Percentiles rank a stretch among this genome's conserved stretches.
Evolutionary conservation across 1,140 invertebrate species (phyloP).

Genomic region (Ericerus pela): DNA sequence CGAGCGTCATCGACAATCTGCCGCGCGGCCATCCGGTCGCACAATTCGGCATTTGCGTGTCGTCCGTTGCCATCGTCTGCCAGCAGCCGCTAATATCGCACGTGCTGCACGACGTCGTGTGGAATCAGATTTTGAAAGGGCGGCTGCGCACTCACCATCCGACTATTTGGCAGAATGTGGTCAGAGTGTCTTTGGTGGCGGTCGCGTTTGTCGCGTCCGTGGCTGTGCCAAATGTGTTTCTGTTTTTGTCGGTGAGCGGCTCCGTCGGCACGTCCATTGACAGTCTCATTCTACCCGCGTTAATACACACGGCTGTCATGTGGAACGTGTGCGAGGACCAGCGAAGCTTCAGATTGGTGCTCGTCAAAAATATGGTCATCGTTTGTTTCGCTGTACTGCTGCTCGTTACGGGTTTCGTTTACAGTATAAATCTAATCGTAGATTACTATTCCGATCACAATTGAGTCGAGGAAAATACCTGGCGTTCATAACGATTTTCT

Average conservation of each 20-base stretch:
- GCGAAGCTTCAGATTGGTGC: not conserved
- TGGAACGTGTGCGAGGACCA: too few species aligned
- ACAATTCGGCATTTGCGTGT: not conserved
- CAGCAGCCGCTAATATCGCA: slow-evolving; percentile 43
- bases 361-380: too few species aligned
- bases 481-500: too few species aligned
- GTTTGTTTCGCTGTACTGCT: too few species aligned
- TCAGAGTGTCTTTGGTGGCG: not conserved
- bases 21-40: slow-evolving; percentile 18
- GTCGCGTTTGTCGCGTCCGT: not conserved
- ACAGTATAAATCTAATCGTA: not conserved
- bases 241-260: not conserved
- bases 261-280: not conserved
- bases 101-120: slow-evolving; percentile 43
- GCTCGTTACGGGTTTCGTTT: too few species aligned
- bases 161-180: slow-evolving; percentile 8
- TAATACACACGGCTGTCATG: too few species aligned
- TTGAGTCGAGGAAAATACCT: too few species aligned
- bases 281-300: not conserved
- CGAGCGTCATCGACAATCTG: slow-evolving; percentile 30
- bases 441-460: too few species aligned
- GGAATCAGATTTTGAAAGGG: slow-evolving; percentile 23
- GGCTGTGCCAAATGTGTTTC: not conserved
- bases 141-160: not conserved
- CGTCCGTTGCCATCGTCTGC: not conserved